These are phyloP conservation scores for Lordiphosa andalusiaca DNA, from an alignment of 2,888 invertebrate species.

Conservation along the genomic window DNA sequence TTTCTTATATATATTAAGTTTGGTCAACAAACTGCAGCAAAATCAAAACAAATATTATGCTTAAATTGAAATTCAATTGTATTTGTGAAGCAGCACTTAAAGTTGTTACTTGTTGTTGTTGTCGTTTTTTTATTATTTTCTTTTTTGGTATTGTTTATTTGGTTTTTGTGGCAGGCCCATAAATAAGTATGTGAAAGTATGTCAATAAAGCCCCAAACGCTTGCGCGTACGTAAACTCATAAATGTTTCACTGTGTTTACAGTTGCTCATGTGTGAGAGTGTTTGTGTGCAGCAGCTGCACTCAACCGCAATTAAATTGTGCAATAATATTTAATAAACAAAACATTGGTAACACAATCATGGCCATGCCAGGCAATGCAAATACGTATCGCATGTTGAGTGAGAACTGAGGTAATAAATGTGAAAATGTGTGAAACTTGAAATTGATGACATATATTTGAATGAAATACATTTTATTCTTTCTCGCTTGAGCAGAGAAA, in stretches of 20 bases:
- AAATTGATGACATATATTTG: no score
- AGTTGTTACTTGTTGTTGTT: neutral
- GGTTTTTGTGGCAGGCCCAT: slow-evolving; percentile 20
- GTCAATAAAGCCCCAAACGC: slow-evolving; percentile 52
- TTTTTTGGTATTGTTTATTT: slow-evolving; percentile 2
- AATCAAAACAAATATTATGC: no score
- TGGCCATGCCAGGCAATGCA: no score
- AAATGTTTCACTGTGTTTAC: slow-evolving; percentile 18
- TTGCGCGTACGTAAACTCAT: slow-evolving; percentile 39
- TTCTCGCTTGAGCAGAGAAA: no score
- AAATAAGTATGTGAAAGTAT: slow-evolving; percentile 43
- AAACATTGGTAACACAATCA: neutral
- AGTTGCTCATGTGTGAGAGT: slow-evolving; percentile 3
- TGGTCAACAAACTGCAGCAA: no score
- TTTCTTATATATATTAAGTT: no score
- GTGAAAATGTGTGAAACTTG: no score
- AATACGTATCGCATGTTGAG: no score
- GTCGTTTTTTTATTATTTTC: slow-evolving; percentile 10
- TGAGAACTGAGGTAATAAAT: no score
- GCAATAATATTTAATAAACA: slow-evolving; percentile 24
- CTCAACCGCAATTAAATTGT: slow-evolving; percentile 32
- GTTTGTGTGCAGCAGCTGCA: slow-evolving; percentile 5
- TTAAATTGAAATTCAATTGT: no score
- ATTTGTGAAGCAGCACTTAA: neutral
- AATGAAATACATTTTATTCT: no score